These are phyloP conservation scores for Promerops cafer DNA, from an alignment of 2,113 vertebrate genomes.

Conservation along the genomic window DNA sequence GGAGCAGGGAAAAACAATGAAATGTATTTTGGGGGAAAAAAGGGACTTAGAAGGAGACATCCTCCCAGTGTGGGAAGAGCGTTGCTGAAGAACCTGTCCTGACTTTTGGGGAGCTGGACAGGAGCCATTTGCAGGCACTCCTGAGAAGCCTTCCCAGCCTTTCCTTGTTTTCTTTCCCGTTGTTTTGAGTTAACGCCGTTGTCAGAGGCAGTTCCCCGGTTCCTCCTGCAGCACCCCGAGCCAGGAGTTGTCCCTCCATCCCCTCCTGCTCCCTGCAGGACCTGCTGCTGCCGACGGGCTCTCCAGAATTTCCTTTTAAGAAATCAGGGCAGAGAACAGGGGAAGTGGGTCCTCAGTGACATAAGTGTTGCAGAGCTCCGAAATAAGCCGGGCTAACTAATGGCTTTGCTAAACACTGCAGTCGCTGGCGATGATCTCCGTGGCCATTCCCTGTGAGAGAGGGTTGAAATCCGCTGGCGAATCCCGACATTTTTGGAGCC, in stretches of 20 bases:
- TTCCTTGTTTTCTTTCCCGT: neutral
- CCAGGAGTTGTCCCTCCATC: neutral
- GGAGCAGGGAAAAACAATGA: neutral
- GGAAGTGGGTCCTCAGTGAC: conserved; percentile 13
- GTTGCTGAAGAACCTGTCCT: neutral
- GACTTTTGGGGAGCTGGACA: neutral
- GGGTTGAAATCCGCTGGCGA: neutral
- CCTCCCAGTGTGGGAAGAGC: neutral
- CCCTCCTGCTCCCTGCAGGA: neutral
- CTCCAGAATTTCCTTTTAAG: neutral
- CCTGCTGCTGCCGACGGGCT: neutral
- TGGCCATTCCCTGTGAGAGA: neutral
- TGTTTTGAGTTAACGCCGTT: neutral
- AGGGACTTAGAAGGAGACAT: neutral
- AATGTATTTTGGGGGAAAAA: neutral
- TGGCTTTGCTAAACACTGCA: neutral
- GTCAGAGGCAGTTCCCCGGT: neutral
- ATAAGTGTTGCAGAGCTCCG: neutral
- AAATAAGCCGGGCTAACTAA: neutral
- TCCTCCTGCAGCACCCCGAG: neutral
- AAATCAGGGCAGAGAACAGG: neutral
- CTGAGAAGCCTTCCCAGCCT: neutral
- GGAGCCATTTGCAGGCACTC: neutral
- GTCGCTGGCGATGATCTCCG: neutral
- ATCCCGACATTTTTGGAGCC: neutral